phyloP scores from a whole-genome alignment of 2,888 invertebrate species.

The Lithosia quadra region DNA sequence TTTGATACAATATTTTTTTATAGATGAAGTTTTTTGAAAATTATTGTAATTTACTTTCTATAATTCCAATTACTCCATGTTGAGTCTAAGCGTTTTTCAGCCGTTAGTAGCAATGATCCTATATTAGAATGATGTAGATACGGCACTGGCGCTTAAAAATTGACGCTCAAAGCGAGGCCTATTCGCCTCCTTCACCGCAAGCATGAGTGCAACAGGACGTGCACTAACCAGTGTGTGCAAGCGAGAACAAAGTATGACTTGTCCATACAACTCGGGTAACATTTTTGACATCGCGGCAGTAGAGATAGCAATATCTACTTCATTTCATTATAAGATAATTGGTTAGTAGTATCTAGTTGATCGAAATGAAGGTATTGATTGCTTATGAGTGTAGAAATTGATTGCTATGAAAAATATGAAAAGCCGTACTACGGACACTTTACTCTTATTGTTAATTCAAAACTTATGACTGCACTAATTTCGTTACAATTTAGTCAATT shows the following conservation, averaged over 20 bases:
- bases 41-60: conserved; percentile 59
- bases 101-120: conserved; percentile 36
- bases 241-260: neutral
- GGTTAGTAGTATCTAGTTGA: conserved; percentile 45
- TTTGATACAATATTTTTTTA: conserved; percentile 70
- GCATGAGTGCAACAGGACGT: too few species aligned
- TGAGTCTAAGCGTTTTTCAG: conserved; percentile 68
- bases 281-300: neutral
- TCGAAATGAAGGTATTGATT: conserved; percentile 45
- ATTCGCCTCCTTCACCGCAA: neutral
- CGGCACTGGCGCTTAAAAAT: neutral
- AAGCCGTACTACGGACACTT: conserved; percentile 31
- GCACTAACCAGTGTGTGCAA: neutral
- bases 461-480: conserved; percentile 43
- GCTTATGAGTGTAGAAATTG: conserved; percentile 47
- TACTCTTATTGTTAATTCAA: conserved; percentile 39
- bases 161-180: neutral
- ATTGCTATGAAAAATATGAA: conserved; percentile 29
- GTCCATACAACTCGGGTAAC: neutral
- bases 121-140: neutral
- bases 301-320: neutral
- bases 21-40: conserved; percentile 51
- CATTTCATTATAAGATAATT: neutral
- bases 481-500: conserved; percentile 65
- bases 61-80: conserved; percentile 68